Base-by-base conservation (phyloP, 2,113 vertebrate genomes). In the Zonotrichia leucophrys region DNA sequence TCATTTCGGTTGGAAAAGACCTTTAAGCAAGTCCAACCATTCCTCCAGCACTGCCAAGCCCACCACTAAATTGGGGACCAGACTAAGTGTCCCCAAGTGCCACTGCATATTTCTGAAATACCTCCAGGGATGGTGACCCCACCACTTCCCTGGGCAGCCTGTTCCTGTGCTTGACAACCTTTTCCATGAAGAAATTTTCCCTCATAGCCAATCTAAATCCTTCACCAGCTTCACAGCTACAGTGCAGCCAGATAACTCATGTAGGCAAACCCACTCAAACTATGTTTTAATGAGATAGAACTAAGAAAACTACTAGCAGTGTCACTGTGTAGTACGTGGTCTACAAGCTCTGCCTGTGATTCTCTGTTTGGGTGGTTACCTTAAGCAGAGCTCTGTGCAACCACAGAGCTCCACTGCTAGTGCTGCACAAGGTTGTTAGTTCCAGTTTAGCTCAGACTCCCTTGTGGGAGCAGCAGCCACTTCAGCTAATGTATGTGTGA, bases 341-440 rank as follows among this genome's bases (percentile, higher is more conserved):
- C 92, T 96, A 70, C 77, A 94, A 93, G 90, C 62, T 88, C 81
- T 95, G 92, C 94, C 83, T 89, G 72, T 83, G 28, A 63, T 47
- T 60, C 47, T 6, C 7, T 90, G 80, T 89, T 91, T 94, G 87
- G 89, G 86, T 84, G 86, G 91, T 95, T 95, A 89, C 74, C 80
- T 95, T 82, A 35, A 82, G 83, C 83, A 94, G 91, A 97, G 77
- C 77, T 95, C 83, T 73, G 10, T 91, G 89, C 77, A 94, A 17
- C 73, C 81, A 35, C 83, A 92, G 59, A 62, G 91, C 83, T 95
- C 66, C 72, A 5, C 69, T 87, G 80, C 58, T 78, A 86, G 68
- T 79, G 46, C 86, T 74, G n/a, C 73, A 31, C 47, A 55, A 90
- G 76, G 75, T 49, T 90, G 50, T 5, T 87, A 42, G 89, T 91